A percentile compares a stretch with the other conserved stretches of the same genome.
These are phyloP conservation scores for Lasioglossum calceatum DNA, from an alignment of 2,888 invertebrate species.

Conservation along the genomic window DNA sequence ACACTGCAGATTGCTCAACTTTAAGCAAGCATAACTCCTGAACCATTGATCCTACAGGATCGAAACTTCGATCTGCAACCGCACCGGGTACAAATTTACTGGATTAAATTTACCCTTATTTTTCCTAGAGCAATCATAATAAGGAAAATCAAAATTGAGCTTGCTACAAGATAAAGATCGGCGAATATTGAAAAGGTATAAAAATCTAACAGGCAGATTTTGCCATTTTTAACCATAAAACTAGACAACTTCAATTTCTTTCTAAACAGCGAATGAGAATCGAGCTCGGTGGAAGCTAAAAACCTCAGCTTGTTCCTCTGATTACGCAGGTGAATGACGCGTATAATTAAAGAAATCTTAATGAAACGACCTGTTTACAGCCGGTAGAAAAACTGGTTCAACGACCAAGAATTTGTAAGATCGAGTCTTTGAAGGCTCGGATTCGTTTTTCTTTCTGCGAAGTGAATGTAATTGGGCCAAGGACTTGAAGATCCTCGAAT, in stretches of 20 bases:
- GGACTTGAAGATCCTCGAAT: background rate
- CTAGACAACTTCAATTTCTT: background rate
- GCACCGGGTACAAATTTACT: no score
- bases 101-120: background rate
- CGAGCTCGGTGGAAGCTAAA: background rate
- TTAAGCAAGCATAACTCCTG: no score
- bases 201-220: no score
- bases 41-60: no score
- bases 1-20: no score
- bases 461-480: background rate
- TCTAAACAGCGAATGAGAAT: background rate
- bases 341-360: background rate
- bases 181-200: no score
- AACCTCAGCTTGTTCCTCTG: background rate
- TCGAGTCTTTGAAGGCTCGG: background rate
- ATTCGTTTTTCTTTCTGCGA: background rate
- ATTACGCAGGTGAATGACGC: background rate
- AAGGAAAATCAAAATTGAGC: background rate
- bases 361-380: conserved; percentile 3
- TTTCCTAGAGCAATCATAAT: background rate
- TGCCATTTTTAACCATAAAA: no score
- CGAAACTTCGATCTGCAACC: no score
- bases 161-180: no score
- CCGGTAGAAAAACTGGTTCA: background rate
- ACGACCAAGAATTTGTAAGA: background rate